Evolutionary conservation across 2,888 invertebrate genomes (phyloP).

Genomic region (Tricholauxania praeusta): DNA sequence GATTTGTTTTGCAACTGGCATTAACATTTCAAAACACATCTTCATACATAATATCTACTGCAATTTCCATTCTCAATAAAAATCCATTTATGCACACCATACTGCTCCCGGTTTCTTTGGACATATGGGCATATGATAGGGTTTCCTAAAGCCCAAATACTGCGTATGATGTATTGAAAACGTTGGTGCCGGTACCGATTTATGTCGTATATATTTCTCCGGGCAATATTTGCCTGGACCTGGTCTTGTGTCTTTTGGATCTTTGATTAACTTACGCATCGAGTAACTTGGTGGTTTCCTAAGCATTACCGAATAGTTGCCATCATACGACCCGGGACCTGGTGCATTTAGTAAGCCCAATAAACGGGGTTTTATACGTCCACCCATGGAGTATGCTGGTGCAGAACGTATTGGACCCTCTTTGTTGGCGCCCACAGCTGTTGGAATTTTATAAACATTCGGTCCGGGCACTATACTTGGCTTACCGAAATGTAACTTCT

Average conservation of each 20-base stretch:
- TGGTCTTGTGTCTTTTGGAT: conserved; percentile 79
- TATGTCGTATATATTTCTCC: conserved; percentile 73
- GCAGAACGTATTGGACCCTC: conserved; percentile 72
- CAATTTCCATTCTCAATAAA: no score
- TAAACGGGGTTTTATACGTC: conserved; percentile 75
- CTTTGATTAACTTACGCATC: conserved; percentile 82
- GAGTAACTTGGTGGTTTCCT: conserved; percentile 83
- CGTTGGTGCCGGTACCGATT: conserved; percentile 73
- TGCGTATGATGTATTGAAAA: conserved; percentile 87
- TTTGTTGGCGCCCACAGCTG: conserved; percentile 74
- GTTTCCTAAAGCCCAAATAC: conserved; percentile 70
- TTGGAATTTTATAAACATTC: conserved; percentile 86
- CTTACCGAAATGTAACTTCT: no score
- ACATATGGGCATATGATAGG: conserved; percentile 47
- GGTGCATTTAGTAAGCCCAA: conserved; percentile 68
- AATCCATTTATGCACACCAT: no score
- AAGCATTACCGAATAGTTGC: conserved; percentile 71
- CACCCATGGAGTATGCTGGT: conserved; percentile 88
- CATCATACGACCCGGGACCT: conserved; percentile 83
- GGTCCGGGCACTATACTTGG: conserved; percentile 71
- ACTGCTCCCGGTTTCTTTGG: no score
- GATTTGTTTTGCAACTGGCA: no score
- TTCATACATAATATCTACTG: no score
- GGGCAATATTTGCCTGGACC: conserved; percentile 94
- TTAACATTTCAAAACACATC: no score